These are phyloP conservation scores for Theretra japonica DNA, from an alignment of 2,888 invertebrate species.

Conservation along the genomic window DNA sequence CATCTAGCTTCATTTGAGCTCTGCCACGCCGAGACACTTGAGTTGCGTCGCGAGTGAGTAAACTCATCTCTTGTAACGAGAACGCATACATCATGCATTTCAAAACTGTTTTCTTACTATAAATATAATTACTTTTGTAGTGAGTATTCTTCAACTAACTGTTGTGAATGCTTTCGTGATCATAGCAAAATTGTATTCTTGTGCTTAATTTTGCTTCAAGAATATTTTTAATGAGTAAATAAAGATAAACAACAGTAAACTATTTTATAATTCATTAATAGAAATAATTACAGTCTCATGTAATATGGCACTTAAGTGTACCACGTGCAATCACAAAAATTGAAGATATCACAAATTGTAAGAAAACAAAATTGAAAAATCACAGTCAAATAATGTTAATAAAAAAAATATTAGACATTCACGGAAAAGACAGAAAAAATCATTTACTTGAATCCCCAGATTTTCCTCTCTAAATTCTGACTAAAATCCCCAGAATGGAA, in stretches of 20 bases:
- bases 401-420: no score
- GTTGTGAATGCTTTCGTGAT: neutral
- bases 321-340: no score
- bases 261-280: no score
- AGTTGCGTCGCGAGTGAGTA: slow-evolving; percentile 4
- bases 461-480: neutral
- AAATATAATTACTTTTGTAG: neutral
- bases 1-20: slow-evolving; percentile 23
- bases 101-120: neutral
- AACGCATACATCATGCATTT: neutral
- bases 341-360: no score
- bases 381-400: no score
- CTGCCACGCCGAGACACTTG: neutral
- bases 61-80: slow-evolving; percentile 3
- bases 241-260: no score
- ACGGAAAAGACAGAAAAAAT: no score
- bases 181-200: neutral
- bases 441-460: neutral
- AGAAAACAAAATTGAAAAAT: no score
- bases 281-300: no score
- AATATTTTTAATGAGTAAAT: no score
- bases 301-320: no score
- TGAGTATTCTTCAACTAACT: neutral
- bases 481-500: neutral
- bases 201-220: no score